Base-by-base conservation (phyloP, 2,888 invertebrate species). In the Chymomyza amoena region DNA sequence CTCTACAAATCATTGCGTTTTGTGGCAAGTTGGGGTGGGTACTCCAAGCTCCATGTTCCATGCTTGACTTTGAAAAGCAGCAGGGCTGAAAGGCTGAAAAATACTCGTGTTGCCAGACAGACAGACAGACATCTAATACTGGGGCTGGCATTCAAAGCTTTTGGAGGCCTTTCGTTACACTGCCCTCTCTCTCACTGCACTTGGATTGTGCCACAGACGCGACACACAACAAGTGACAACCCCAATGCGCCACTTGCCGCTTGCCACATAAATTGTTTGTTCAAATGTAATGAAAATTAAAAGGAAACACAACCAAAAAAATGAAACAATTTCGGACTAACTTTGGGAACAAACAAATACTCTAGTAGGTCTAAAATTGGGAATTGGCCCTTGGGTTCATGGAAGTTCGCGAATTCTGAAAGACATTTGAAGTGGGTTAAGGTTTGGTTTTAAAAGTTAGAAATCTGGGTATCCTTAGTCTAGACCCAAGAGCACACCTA, bases 211-310 rank as follows among this genome's bases (percentile, higher is more conserved):
- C 36, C 32, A 5, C 50, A 25, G 20, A 25, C 51, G 50, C 56
- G 66, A 56, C 69, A 25, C 69, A 25, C 25, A 62, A 51, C 62
- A 25, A n/a, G 13, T 16, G 68, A 50, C 72, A 71, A 75, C 72
- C 71, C 74, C 67, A 70, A 72, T 67, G 73, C 2, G 25, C 39
- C 39, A 45, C 39, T 45, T 45, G 39, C 39, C 13, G 39, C 39
- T 54, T 56, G 70, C 69, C 68, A 70, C 77, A 77, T 77, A 77
- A 74, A 77, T 77, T 72, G 79, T 86, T 86, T 84, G 77, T 69
- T 72, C 70, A 72, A 52, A 69, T 71, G 73, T 73, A 79, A 84
- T 87, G 72, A 78, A 82, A 87, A 79, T 81, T 76, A 69, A 68
- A 45, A 69, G 71, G 32, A 32, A 32, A 32, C 9, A 32, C 32